Evolutionary conservation across 2,797 vertebrate species (phyloP).

Genomic region (Acropternis orthonyx): DNA sequence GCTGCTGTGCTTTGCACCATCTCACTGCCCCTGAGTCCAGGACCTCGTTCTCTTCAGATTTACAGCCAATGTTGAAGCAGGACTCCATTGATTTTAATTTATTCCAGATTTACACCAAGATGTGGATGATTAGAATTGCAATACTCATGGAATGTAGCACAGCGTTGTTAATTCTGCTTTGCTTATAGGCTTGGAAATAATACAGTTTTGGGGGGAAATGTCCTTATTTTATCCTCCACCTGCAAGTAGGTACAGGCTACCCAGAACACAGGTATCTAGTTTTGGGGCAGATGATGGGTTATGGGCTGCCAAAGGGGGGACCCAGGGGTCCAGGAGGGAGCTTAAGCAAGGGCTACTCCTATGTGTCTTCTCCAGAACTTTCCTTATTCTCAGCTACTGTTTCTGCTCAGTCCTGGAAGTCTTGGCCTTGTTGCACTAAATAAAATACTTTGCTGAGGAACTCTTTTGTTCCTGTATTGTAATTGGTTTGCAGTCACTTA

Average conservation of each 20-base stretch:
- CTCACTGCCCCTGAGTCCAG: neutral
- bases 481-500: neutral
- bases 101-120: neutral
- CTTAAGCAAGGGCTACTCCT: neutral
- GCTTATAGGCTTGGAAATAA: neutral
- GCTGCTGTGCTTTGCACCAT: neutral
- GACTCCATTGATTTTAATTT: neutral
- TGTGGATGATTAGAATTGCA: neutral
- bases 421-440: neutral
- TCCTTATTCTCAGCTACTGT: neutral
- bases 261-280: neutral
- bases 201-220: neutral
- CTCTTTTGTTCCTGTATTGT: neutral
- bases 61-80: rapidly evolving
- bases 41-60: neutral
- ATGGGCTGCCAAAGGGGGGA: neutral
- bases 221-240: neutral
- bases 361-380: neutral
- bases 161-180: neutral
- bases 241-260: neutral
- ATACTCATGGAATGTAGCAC: neutral
- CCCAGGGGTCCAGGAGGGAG: neutral
- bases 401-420: neutral
- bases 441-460: neutral
- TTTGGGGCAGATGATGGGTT: neutral